A percentile compares a stretch with the other conserved stretches of the same genome.
These are phyloP conservation scores for Drosophila quinaria DNA, from an alignment of 2,888 invertebrate genomes.

Conservation along the genomic window DNA sequence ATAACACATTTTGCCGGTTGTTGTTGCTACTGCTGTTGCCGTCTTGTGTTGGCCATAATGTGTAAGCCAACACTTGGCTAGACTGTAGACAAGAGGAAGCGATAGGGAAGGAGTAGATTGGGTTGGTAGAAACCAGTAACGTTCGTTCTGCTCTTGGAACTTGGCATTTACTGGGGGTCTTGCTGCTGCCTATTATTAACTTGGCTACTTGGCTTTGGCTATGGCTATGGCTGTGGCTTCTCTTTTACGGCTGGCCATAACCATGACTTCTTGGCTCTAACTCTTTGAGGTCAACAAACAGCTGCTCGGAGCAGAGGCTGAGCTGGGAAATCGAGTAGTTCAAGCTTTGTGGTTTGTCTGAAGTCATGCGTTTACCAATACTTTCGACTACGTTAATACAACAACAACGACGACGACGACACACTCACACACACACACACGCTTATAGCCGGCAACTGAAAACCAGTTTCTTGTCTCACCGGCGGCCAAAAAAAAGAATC, in stretches of 20 bases:
- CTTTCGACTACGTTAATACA: conserved; percentile 6
- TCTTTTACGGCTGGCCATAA: conserved; percentile 82
- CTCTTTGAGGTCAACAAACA: conserved; percentile 86
- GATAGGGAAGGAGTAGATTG: not conserved
- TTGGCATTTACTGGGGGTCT: conserved; percentile 24
- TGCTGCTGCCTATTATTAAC: conserved; percentile 67
- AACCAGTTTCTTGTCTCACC: conserved; percentile 76
- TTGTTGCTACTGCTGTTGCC: conserved; percentile 27
- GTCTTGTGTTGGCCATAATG: conserved; percentile 47
- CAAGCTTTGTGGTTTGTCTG: conserved; percentile 68
- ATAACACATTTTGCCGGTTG: conserved; percentile 69
- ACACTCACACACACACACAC: conserved; percentile 11
- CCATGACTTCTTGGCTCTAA: conserved; percentile 78
- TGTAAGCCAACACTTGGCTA: conserved; percentile 66
- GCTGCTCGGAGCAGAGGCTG: conserved; percentile 67
- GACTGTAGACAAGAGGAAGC: not conserved
- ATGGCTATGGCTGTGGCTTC: conserved; percentile 56
- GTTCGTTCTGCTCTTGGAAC: conserved; percentile 66
- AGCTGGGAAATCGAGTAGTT: conserved; percentile 65
- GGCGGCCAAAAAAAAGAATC: conserved; percentile 41
- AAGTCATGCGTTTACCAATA: conserved; percentile 72
- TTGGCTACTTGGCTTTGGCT: conserved; percentile 72
- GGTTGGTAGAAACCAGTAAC: conserved; percentile 58
- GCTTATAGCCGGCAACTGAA: conserved; percentile 66
- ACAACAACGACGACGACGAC: conserved; percentile 5